A percentile compares a stretch with the other conserved stretches of the same genome.
Evolutionary conservation across 2,888 invertebrate species (phyloP).

Genomic region (Pheosia gnoma): DNA sequence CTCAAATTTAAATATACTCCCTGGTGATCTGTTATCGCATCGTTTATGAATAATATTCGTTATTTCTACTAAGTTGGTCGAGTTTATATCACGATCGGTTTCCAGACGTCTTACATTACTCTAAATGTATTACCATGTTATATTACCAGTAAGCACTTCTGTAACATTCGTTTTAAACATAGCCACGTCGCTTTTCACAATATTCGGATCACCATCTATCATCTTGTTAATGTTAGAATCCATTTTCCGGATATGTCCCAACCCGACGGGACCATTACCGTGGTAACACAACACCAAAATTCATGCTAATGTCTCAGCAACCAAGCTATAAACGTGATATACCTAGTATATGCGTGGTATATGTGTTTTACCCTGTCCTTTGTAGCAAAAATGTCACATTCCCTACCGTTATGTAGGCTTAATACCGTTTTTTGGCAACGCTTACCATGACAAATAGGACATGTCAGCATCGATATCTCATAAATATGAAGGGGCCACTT

Average conservation of each 20-base stretch:
- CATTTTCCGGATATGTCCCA: slow-evolving; percentile 27
- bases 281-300: slow-evolving; percentile 16
- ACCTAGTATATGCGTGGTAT: background rate
- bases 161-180: too few relatives aligned
- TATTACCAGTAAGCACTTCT: too few relatives aligned
- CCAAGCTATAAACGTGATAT: background rate
- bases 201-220: slow-evolving; percentile 26
- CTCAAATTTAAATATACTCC: slow-evolving; percentile 8
- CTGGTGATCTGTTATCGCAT: slow-evolving; percentile 13
- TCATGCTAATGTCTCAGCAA: slow-evolving; percentile 12
- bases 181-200: background rate
- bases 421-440: slow-evolving; percentile 27
- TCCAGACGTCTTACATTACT: background rate
- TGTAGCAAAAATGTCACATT: slow-evolving; percentile 6
- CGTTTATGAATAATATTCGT: slow-evolving; percentile 18
- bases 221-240: slow-evolving; percentile 26
- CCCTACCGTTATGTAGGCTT: slow-evolving; percentile 12
- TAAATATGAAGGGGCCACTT: slow-evolving; percentile 38
- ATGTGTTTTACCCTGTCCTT: background rate
- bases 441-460: slow-evolving; percentile 29
- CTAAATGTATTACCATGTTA: too few relatives aligned
- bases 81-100: slow-evolving; percentile 10
- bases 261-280: slow-evolving; percentile 27
- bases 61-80: slow-evolving; percentile 1
- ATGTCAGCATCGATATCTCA: slow-evolving; percentile 23